Conservation (phyloP, 2,797 vertebrate genomes). For the Euphonia xanthogaster region DNA sequence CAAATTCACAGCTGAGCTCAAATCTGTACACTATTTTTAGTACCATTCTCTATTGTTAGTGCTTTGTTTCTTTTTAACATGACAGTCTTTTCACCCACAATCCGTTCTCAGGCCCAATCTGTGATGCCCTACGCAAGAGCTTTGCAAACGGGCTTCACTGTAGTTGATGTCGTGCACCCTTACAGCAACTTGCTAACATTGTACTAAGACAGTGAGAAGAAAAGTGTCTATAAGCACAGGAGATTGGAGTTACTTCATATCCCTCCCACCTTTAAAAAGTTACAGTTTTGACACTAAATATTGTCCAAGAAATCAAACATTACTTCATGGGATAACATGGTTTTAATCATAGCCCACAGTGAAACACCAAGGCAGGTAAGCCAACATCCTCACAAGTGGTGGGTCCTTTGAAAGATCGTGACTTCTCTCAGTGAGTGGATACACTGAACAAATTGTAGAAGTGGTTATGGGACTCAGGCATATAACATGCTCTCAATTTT, state of each 20-base stretch:
- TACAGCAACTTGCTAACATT: background rate
- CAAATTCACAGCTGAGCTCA: background rate
- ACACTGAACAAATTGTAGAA: background rate
- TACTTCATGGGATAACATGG: background rate
- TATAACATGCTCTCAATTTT: background rate
- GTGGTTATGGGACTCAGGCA: background rate
- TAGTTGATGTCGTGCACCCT: background rate
- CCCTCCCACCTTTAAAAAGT: background rate
- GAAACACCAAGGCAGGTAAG: background rate
- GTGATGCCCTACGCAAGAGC: background rate
- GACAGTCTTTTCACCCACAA: background rate
- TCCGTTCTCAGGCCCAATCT: background rate
- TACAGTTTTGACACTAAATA: background rate
- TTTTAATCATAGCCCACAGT: background rate
- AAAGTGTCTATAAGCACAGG: background rate
- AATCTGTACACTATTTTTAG: background rate
- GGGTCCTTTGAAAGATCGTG: background rate
- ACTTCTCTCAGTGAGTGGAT: background rate
- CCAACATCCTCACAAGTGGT: background rate
- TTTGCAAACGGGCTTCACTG: background rate
- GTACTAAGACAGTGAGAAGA: background rate
- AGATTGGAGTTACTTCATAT: background rate
- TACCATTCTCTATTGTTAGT: background rate
- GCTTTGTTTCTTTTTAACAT: background rate
- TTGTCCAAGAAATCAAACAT: background rate